phyloP scores from a whole-genome alignment of 2,113 vertebrate species.

The Serilophus lunatus region DNA sequence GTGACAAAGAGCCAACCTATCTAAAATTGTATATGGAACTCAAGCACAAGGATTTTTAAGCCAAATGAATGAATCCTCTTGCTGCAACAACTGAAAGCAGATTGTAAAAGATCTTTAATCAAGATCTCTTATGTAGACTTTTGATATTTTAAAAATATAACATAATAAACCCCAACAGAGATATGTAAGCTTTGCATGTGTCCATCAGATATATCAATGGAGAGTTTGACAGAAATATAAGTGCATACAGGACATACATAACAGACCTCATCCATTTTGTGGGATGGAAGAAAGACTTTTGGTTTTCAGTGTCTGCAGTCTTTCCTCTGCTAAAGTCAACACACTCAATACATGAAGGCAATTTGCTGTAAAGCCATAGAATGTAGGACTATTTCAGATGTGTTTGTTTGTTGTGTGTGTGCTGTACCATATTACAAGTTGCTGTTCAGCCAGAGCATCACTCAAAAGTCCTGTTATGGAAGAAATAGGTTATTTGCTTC shows the following conservation, averaged over 20 bases:
- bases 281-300: neutral
- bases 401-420: neutral
- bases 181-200: neutral
- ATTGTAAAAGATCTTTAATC: neutral
- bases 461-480: neutral
- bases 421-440: neutral
- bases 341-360: neutral
- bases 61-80: neutral
- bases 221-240: too few species aligned
- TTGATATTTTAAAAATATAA: neutral
- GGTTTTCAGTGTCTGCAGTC: neutral
- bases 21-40: neutral
- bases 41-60: neutral
- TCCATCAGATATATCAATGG: neutral
- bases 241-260: neutral
- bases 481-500: neutral
- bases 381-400: neutral
- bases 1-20: neutral
- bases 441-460: neutral
- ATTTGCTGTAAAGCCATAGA: neutral
- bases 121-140: neutral
- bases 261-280: neutral
- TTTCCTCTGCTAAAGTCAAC: neutral
- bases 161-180: neutral
- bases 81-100: neutral